Evolutionary conservation across 2,113 vertebrate species (phyloP).

Genomic region (Alligator mississippiensis): DNA sequence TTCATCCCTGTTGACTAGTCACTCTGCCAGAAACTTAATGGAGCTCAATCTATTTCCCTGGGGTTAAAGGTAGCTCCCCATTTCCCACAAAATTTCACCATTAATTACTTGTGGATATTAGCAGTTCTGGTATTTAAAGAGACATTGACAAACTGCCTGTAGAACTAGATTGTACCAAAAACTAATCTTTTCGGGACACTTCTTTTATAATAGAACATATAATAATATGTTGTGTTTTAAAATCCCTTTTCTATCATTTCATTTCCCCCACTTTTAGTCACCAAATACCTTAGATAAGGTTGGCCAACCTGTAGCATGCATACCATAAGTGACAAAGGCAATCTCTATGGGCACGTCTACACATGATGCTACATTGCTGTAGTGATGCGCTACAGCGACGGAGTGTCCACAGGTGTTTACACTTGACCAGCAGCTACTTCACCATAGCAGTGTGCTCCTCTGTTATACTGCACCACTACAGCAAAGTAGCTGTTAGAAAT

Average conservation of each 20-base stretch:
- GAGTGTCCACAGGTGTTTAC: no score
- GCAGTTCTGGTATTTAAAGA: background rate
- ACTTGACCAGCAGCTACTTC: no score
- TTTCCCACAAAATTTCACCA: background rate
- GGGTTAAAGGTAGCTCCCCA: background rate
- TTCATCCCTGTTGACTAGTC: background rate
- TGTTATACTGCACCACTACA: no score
- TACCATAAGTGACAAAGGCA: no score
- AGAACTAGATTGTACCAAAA: background rate
- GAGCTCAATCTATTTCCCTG: background rate
- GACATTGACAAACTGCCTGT: background rate
- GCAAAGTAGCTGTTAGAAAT: no score
- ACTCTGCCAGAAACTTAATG: background rate
- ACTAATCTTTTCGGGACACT: background rate
- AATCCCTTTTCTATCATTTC: background rate
- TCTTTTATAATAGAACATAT: background rate
- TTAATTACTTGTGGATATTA: constrained; percentile 15
- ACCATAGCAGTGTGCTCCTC: no score
- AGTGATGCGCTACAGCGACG: no score
- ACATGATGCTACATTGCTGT: no score
- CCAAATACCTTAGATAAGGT: background rate
- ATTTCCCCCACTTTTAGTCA: background rate
- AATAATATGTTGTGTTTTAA: background rate
- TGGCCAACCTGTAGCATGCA: no score
- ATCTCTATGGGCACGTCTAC: no score